Evolutionary conservation across 2,113 vertebrate species (phyloP), one percentile per base, ranked within the genome.

Genomic region (Hippocampus guttulatus): DNA sequence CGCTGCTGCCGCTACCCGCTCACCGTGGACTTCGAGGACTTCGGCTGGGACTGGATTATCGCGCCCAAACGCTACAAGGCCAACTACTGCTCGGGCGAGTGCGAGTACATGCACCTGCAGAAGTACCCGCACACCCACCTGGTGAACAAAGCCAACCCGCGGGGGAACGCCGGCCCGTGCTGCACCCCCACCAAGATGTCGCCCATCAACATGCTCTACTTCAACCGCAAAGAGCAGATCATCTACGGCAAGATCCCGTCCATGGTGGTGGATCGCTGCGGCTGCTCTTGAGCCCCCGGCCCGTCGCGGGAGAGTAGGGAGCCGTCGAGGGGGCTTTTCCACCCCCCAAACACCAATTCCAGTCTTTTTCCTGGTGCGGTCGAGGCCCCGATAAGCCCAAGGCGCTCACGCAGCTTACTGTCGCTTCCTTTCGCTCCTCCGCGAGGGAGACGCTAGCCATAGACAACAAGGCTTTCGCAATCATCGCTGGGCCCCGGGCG

Each of bases 31-130:
- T 98, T 99, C 20, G 97, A 99, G 88, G 96, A 95, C 70, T 98
- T 99, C 0, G 97, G 97, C 70, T 98, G 94, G 94, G 96, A 98
- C 87, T 99, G 97, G 97, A 98, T 99, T 91, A 98, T 99, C 1
- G 97, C 97, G n/a, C 97, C 97, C 8, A 99, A 98, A 78, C 94
- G 97, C 92, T 99, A 98, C 87, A 99, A 98, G 92, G 97, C 97
- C 16, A 98, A 99, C 83, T 99, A 99, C 64, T 99, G 97, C 92
- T 97, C 95, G 0, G 97, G 97, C 82, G 96, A 99, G 90, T 99
- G 97, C 33, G 97, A 98, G 91, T 96, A 96, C 89, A 95, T 98
- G 75, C 95, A 98, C 91, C 87, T 99, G 92, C 96, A 98, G 90
- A 98, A 98, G 84, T 98, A 98, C 80, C 97, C 97, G 0, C 97